These are phyloP conservation scores for Gandaritis pyraliata DNA, from an alignment of 2,888 invertebrate species.

Conservation along the genomic window DNA sequence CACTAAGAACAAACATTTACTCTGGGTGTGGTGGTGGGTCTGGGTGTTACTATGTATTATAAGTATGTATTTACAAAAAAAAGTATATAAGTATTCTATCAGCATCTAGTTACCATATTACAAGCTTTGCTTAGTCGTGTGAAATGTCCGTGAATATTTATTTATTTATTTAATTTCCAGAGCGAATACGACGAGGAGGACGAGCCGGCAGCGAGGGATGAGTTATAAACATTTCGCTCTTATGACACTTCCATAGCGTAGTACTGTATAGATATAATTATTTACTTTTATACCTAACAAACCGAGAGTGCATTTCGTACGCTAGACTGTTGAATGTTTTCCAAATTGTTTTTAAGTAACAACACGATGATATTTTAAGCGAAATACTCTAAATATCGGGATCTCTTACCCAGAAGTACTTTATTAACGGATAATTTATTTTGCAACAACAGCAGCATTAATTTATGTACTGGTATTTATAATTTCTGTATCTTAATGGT, in stretches of 20 bases:
- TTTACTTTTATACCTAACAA: slow-evolving; percentile 66
- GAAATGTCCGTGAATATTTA: no score
- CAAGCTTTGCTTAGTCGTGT: no score
- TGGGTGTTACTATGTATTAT: no score
- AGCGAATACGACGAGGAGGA: slow-evolving; percentile 89
- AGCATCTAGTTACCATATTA: no score
- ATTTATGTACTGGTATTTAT: slow-evolving; percentile 71
- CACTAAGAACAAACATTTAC: no score
- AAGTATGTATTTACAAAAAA: no score
- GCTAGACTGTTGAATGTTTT: slow-evolving; percentile 67
- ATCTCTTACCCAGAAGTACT: slow-evolving; percentile 56
- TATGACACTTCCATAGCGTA: slow-evolving; percentile 77
- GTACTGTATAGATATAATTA: slow-evolving; percentile 77
- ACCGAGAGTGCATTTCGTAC: slow-evolving; percentile 65
- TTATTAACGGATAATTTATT: slow-evolving; percentile 74
- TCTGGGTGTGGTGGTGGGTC: no score
- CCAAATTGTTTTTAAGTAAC: slow-evolving; percentile 62
- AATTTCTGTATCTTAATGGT: slow-evolving; percentile 83
- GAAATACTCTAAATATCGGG: slow-evolving; percentile 57
- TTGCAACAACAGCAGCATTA: slow-evolving; percentile 65
- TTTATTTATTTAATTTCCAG: no score
- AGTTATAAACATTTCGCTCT: slow-evolving; percentile 86
- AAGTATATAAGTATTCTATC: no score
- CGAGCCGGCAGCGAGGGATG: slow-evolving; percentile 89
- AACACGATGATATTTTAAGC: slow-evolving; percentile 54